phyloP scores from a whole-genome alignment of 1,140 invertebrate genomes.

The Drosophila subpulchrella region DNA sequence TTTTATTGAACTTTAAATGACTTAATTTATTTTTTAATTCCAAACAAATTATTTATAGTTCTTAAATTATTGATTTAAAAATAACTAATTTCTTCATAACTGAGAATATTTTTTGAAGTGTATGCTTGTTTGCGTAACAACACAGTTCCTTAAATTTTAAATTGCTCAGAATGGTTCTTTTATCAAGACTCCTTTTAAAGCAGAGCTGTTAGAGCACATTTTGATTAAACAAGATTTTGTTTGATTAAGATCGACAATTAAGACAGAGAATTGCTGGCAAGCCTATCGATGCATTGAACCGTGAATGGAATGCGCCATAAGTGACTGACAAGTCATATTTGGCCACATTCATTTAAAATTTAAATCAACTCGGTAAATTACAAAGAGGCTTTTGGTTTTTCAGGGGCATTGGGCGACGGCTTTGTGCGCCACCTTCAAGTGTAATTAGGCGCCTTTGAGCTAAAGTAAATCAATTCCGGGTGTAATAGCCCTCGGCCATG shows the following conservation, averaged over 20 bases:
- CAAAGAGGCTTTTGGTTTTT: slow-evolving; percentile 18
- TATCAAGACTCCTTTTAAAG: background rate
- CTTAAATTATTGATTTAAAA: too few species aligned
- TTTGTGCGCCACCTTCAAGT: slow-evolving; percentile 8
- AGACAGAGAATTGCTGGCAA: slow-evolving; percentile 21
- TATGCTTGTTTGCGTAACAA: background rate
- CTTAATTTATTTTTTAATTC: too few species aligned
- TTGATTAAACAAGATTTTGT: background rate
- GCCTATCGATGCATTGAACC: slow-evolving; percentile 43
- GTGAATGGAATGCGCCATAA: slow-evolving; percentile 31
- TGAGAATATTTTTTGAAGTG: background rate
- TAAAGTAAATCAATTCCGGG: slow-evolving; percentile 56
- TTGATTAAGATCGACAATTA: slow-evolving; percentile 27
- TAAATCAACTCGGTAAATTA: slow-evolving; percentile 31
- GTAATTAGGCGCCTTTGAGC: slow-evolving; percentile 54
- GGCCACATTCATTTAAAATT: slow-evolving; percentile 46
- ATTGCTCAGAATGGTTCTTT: background rate
- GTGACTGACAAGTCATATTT: slow-evolving; percentile 49
- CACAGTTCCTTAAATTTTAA: background rate
- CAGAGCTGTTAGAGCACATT: background rate
- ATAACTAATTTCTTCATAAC: too few species aligned
- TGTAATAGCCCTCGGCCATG: slow-evolving; percentile 54
- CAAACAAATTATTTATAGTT: too few species aligned
- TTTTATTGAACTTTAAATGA: too few species aligned
- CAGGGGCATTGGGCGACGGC: background rate